Conservation (phyloP, 2,797 vertebrate species). For the Bufotes viridis region DNA sequence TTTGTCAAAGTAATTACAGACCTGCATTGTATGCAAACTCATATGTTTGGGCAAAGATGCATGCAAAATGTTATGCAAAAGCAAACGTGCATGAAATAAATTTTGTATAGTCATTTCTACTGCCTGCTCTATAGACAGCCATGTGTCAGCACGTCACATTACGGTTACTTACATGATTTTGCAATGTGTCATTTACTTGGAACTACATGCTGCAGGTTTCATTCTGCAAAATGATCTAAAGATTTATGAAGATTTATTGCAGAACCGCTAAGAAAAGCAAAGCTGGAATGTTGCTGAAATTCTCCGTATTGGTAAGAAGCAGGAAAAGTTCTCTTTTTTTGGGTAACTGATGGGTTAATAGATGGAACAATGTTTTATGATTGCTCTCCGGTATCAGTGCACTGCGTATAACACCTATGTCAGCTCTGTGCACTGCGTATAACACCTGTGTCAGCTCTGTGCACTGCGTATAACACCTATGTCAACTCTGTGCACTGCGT, state of each 20-base stretch:
- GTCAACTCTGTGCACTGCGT: no score
- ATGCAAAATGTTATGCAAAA: conserved; percentile 99
- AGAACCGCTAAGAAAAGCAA: not conserved
- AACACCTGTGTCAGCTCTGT: no score
- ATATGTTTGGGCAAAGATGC: conserved; percentile 92
- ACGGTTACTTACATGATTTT: not conserved
- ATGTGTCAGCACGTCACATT: not conserved
- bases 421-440: no score
- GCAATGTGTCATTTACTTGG: not conserved
- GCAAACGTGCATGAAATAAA: conserved; percentile 99
- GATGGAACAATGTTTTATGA: not conserved
- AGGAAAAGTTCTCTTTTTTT: not conserved
- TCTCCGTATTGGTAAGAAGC: not conserved
- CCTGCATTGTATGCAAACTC: conserved; percentile 85
- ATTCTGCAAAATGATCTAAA: not conserved
- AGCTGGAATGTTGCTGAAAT: not conserved
- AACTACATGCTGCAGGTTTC: not conserved
- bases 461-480: no score
- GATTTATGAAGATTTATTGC: not conserved
- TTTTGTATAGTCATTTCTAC: conserved; percentile 90
- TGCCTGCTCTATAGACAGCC: conserved; percentile 74
- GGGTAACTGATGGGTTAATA: not conserved
- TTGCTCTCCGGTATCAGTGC: no score
- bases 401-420: no score
- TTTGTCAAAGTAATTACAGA: conserved; percentile 76